Percentiles rank a stretch among this genome's conserved stretches.
These are phyloP conservation scores for Cyprinus carpio DNA, from an alignment of 2,113 vertebrate genomes.

Conservation along the genomic window DNA sequence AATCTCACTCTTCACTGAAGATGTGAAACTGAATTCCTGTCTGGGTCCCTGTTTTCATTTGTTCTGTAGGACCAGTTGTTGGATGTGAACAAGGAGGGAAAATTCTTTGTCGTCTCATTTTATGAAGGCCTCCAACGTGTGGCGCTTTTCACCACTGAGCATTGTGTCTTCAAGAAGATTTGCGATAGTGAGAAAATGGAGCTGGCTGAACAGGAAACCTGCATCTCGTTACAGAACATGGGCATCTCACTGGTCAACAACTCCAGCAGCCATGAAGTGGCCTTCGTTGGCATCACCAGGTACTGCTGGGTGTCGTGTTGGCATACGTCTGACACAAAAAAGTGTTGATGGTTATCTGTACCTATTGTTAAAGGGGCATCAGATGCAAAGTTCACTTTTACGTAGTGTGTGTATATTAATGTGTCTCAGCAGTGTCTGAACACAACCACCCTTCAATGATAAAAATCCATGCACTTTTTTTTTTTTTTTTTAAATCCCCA, in stretches of 20 bases:
- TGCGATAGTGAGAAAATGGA: slow-evolving; percentile 90
- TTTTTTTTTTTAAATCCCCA: too few relatives aligned
- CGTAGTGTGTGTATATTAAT: too few relatives aligned
- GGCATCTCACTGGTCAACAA: slow-evolving; percentile 95
- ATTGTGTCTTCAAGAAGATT: slow-evolving; percentile 80
- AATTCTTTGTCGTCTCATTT: slow-evolving; percentile 88
- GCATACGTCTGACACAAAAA: background rate
- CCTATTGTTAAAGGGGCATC: too few relatives aligned
- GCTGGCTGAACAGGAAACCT: slow-evolving; percentile 89
- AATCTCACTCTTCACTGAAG: background rate
- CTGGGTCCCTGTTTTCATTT: background rate
- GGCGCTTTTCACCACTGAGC: slow-evolving; percentile 89
- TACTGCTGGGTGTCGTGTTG: background rate
- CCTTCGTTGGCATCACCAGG: slow-evolving; percentile 96
- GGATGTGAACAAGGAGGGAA: slow-evolving; percentile 72
- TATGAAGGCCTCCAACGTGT: slow-evolving; percentile 96
- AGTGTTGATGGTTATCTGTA: background rate
- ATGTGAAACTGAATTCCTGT: background rate
- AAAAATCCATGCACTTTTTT: too few relatives aligned
- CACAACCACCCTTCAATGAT: too few relatives aligned
- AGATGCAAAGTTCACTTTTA: too few relatives aligned
- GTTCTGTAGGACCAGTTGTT: slow-evolving; percentile 80
- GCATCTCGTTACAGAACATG: slow-evolving; percentile 86
- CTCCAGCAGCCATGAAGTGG: slow-evolving; percentile 87
- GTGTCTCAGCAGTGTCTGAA: too few relatives aligned